Conservation (phyloP, 2,888 invertebrate genomes). For the Ophion obscuratus region DNA sequence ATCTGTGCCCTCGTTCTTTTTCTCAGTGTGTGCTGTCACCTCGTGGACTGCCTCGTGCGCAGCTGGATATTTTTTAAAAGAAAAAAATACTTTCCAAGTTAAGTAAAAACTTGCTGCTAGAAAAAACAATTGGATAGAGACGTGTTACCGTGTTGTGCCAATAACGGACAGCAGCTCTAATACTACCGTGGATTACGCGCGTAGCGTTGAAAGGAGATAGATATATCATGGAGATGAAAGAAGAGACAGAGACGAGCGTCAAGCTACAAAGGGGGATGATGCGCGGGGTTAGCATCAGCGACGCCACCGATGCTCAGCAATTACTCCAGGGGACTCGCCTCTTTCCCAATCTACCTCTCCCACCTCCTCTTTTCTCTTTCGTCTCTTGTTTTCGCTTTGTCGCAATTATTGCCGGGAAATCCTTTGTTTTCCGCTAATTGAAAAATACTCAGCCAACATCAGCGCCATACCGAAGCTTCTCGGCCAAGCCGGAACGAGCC, state of each 20-base stretch:
- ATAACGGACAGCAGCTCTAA: no score
- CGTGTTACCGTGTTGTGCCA: not conserved
- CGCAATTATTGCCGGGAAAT: slow-evolving; percentile 77
- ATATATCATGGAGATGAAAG: slow-evolving; percentile 29
- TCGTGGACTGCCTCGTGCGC: not conserved
- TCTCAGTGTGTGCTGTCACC: not conserved
- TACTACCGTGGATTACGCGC: not conserved
- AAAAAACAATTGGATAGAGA: not conserved
- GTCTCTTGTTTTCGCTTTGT: slow-evolving; percentile 72
- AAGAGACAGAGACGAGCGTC: slow-evolving; percentile 32
- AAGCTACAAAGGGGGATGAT: slow-evolving; percentile 36
- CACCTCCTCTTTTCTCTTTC: slow-evolving; percentile 11
- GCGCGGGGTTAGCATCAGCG: slow-evolving; percentile 46
- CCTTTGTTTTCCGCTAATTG: slow-evolving; percentile 77
- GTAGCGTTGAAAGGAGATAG: not conserved
- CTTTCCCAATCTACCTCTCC: slow-evolving; percentile 38
- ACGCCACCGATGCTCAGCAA: slow-evolving; percentile 73
- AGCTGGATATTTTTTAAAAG: not conserved
- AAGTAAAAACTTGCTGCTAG: not conserved
- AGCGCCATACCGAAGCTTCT: slow-evolving; percentile 66
- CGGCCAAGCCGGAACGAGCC: slow-evolving; percentile 27
- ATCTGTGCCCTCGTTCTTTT: not conserved
- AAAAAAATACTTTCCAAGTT: not conserved
- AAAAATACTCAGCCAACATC: slow-evolving; percentile 75
- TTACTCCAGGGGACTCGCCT: slow-evolving; percentile 70